Base-by-base conservation (phyloP, 2,113 vertebrate genomes). In the Gobiocypris rarus region DNA sequence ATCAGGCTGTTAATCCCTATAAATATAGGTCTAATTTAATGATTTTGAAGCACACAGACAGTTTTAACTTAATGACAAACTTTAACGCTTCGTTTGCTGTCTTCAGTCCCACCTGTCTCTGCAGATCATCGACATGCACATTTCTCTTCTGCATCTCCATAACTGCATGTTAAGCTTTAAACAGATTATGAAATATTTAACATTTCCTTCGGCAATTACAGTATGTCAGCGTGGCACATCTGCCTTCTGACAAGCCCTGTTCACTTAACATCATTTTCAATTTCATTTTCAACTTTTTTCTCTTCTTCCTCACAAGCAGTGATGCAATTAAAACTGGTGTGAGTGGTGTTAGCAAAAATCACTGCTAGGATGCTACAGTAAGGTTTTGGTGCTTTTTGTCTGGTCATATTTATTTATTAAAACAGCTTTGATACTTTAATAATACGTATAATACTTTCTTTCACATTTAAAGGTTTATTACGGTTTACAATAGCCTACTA, bases 141-240 rank as follows among this genome's bases (percentile, higher is more conserved):
- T 9, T 26, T 78, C 75, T 61, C 34, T 38, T 78, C 34, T 5
- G 19, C 9, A 38, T 38, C 38, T 38, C 28, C 75, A 69, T 69
- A 77, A 77, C 19, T 8, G n/a, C 31, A 34, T 28, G 41, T 67
- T 50, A 67, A 80, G 28, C 41, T 31, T 80, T 48, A 34, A 80
- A 31, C 17, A 67, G 26, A 50, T 80, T 50, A 31, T 67, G 59
- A 80, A 63, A 50, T 80, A 80, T 80, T 67, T 1, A 80, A 63
- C 4, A 3, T 80, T 31, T 28, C 5, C 43, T 67, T 31, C 26
- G 0, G 59, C 43, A 67, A 34, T 79, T 79, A 61, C 76, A 24
- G 38, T 24, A n/a, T 80, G 78, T 14, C 77, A 48, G 59, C 43
- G 0, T n/a, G 24, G 38, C 31, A 41, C 22, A 80, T 80, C 14